Base-by-base conservation (phyloP, 2,888 invertebrate genomes). In the Venusia cambrica region DNA sequence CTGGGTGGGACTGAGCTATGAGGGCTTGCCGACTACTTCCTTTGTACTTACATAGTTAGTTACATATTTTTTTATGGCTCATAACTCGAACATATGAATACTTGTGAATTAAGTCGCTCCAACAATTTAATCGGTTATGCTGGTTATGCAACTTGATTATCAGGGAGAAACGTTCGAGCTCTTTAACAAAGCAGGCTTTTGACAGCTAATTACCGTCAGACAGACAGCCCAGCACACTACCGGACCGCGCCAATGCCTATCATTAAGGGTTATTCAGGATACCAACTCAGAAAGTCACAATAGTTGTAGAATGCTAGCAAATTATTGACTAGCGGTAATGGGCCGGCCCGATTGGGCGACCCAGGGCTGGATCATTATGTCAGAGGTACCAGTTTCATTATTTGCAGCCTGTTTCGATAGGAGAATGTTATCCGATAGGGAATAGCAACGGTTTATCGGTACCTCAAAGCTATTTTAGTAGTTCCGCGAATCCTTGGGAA, bases 281-380 rank as follows among this genome's bases (percentile, higher is more conserved):
- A n/a, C n/a, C n/a, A n/a, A n/a, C n/a, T n/a, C n/a, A n/a, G n/a
- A n/a, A n/a, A 50, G 43, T 30, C 30, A 52, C 48, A 56, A 56
- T 53, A 56, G 46, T 45, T 38, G 55, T 54, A 55, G 54, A 60
- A 60, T 55, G 55, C 48, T 39, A 35, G 38, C 45, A 51, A 49
- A 48, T 51, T 51, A 45, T 44, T 42, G 37, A 37, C 19, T 34
- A 36, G 42, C 42, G 46, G 46, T 47, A 45, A 47, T 43, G 31
- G 42, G 33, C 26, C 24, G 31, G 33, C 35, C 40, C 27, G 43
- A 36, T 44, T 36, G 12, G 38, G 39, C 18, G n/a, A 22, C 12
- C 2, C 41, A 38, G 46, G 22, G 20, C 25, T 7, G 44, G 10
- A 44, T 2, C n/a, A n/a, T 32, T 10, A 19, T 27, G 25, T 1